These are phyloP conservation scores for Stichopus chloronotus DNA, from an alignment of 35 echinoderm and acorn worm genomes.

Conservation along the genomic window DNA sequence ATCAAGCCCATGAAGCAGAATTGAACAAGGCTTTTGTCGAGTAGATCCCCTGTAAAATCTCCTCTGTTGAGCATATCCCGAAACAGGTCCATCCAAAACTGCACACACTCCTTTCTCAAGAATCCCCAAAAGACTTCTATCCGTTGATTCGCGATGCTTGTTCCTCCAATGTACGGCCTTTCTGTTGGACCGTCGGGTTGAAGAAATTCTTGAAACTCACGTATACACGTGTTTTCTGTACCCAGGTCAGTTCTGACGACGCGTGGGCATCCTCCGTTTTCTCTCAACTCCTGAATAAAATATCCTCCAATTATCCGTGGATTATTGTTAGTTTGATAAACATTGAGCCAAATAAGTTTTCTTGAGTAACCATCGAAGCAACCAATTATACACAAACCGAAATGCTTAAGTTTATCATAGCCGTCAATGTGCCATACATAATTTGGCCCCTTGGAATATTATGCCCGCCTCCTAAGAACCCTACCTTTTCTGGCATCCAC, in stretches of 20 bases:
- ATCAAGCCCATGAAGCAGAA: constrained; percentile 67
- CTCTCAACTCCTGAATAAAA: constrained; percentile 43
- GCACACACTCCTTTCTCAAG: constrained; percentile 21
- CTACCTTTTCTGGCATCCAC: constrained; percentile 54
- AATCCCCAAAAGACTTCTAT: constrained; percentile 46
- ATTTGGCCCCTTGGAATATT: constrained; percentile 67
- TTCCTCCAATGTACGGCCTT: constrained; percentile 15
- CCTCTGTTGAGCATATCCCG: constrained; percentile 12
- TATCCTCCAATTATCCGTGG: constrained; percentile 56
- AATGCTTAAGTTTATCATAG: constrained; percentile 75
- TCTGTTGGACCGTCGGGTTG: not conserved
- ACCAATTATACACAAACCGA: constrained; percentile 58
- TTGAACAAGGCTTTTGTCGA: constrained; percentile 50
- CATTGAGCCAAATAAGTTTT: constrained; percentile 62
- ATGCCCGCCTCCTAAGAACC: constrained; percentile 49
- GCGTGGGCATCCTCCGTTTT: constrained; percentile 27
- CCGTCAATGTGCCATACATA: constrained; percentile 78
- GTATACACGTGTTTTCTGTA: constrained; percentile 53
- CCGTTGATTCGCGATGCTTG: constrained; percentile 42
- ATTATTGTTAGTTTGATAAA: constrained; percentile 49
- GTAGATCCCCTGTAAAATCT: constrained; percentile 44
- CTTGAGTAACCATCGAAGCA: constrained; percentile 66
- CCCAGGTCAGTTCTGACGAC: constrained; percentile 11
- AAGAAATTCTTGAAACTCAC: constrained; percentile 55
- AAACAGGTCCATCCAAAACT: constrained; percentile 58